Conservation (phyloP, 1,140 invertebrate genomes). For the Drosophila sechellia region DNA sequence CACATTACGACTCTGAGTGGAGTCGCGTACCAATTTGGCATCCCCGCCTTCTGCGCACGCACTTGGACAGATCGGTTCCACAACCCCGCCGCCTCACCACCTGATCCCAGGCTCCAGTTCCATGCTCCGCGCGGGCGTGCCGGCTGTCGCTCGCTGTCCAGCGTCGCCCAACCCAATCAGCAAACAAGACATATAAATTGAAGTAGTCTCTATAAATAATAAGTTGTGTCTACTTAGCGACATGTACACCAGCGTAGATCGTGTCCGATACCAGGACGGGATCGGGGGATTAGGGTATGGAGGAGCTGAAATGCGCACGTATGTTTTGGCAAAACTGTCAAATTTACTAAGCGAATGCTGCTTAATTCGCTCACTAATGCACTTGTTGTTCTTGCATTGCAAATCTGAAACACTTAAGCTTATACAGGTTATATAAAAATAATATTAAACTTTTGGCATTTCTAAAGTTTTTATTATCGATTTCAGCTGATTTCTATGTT, state of each 20-base stretch:
- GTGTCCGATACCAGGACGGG: conserved; percentile 40
- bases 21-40: conserved; percentile 39
- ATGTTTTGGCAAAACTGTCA: conserved; percentile 36
- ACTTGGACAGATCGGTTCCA: conserved; percentile 26
- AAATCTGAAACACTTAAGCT: too few species aligned
- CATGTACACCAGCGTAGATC: conserved; percentile 70
- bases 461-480: conserved; percentile 63
- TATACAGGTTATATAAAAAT: too few species aligned
- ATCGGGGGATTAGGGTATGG: not conserved
- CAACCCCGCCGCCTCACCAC: not conserved
- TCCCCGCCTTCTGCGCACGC: conserved; percentile 34
- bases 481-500: conserved; percentile 53
- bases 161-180: conserved; percentile 72
- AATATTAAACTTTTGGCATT: conserved; percentile 13
- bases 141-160: conserved; percentile 65
- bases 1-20: conserved; percentile 57
- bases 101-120: not conserved
- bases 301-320: conserved; percentile 20
- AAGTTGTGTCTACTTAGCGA: conserved; percentile 81
- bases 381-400: not conserved
- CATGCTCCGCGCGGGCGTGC: conserved; percentile 48
- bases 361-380: not conserved
- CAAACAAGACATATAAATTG: conserved; percentile 56
- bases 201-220: conserved; percentile 78
- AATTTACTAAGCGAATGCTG: conserved; percentile 18